Conservation (phyloP, 1,140 invertebrate species). For the Plutomurus gul region DNA sequence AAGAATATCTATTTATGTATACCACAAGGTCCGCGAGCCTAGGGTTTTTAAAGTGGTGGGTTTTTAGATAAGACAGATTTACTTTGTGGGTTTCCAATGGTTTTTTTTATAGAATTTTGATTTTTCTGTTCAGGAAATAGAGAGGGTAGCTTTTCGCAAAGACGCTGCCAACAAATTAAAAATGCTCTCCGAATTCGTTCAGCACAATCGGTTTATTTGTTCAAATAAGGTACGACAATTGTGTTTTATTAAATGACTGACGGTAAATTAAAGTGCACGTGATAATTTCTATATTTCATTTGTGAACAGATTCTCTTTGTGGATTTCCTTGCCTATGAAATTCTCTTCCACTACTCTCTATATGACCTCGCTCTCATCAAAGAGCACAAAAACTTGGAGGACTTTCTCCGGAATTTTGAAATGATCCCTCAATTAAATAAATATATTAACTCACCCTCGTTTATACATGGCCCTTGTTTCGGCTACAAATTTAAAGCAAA, state of each 20-base stretch:
- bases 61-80: neutral
- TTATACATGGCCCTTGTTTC: slow-evolving; percentile 25
- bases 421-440: slow-evolving; percentile 3
- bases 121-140: no score
- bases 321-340: slow-evolving; percentile 35
- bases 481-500: neutral
- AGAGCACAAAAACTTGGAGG: neutral
- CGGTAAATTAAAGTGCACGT: no score
- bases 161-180: neutral
- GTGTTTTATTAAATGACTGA: no score
- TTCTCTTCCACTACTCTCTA: neutral
- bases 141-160: no score
- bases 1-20: neutral
- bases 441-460: slow-evolving; percentile 20
- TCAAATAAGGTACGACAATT: slow-evolving; percentile 26
- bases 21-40: neutral
- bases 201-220: neutral
- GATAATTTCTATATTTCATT: no score
- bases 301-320: slow-evolving; percentile 20
- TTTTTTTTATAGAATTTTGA: no score
- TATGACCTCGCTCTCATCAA: neutral
- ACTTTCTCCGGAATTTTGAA: slow-evolving; percentile 3
- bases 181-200: neutral
- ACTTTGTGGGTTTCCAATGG: no score
- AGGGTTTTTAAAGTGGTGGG: neutral